phyloP scores from a whole-genome alignment of 2,888 invertebrate species.

The Agrotis clavis region DNA sequence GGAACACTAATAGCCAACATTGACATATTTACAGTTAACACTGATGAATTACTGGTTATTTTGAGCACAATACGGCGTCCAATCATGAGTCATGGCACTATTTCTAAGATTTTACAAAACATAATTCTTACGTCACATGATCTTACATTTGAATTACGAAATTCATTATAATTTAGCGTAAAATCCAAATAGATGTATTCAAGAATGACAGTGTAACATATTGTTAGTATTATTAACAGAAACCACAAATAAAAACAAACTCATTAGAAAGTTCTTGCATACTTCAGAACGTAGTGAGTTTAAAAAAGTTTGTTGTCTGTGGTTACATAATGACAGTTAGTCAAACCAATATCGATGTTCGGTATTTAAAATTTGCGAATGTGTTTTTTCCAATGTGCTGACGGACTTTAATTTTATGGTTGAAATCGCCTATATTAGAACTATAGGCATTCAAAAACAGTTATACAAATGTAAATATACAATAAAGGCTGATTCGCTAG shows the following conservation, averaged over 20 bases:
- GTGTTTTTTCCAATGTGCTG: background rate
- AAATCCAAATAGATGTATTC: conserved; percentile 19
- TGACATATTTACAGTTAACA: conserved; percentile 27
- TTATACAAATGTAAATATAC: too few relatives aligned
- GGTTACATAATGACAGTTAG: conserved; percentile 44
- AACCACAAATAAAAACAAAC: conserved; percentile 2
- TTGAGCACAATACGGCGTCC: background rate
- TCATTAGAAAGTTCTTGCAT: conserved; percentile 61
- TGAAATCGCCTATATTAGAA: background rate
- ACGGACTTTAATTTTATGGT: background rate
- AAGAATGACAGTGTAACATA: conserved; percentile 20
- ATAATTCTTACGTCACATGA: background rate
- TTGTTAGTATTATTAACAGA: conserved; percentile 13
- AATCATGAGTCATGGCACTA: background rate
- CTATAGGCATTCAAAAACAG: background rate
- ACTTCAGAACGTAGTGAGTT: conserved; percentile 23
- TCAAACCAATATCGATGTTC: conserved; percentile 23
- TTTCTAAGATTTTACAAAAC: background rate
- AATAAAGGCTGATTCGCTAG: too few relatives aligned
- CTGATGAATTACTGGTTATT: conserved; percentile 18
- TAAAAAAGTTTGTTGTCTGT: conserved; percentile 39
- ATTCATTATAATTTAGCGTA: background rate
- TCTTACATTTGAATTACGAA: background rate
- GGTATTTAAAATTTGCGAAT: conserved; percentile 31
- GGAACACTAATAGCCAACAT: conserved; percentile 26